Percentiles rank a stretch among this genome's conserved stretches.
Evolutionary conservation across 1,140 invertebrate species (phyloP).

Genomic region (Palaemon carinicauda): DNA sequence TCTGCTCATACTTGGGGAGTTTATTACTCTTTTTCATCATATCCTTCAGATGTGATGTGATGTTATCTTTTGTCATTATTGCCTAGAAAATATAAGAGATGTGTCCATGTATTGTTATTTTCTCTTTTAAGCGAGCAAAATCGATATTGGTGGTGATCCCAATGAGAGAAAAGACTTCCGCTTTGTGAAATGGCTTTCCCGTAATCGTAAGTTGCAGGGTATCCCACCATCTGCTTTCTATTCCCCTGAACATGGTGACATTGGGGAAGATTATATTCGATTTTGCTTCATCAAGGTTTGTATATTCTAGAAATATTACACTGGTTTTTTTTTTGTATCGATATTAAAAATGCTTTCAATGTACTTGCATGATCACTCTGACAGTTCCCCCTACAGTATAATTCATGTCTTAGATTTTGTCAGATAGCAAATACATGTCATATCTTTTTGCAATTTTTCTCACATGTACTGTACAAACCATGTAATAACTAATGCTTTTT

Average conservation of each 20-base stretch:
- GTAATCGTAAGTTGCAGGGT: constrained; percentile 89
- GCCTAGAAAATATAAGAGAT: no score
- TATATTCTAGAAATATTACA: neutral
- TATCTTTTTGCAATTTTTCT: no score
- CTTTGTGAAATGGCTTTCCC: constrained; percentile 95
- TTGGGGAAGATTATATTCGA: constrained; percentile 88
- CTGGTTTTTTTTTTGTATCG: neutral
- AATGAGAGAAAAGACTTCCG: constrained; percentile 80
- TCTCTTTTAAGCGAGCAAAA: constrained; percentile 58
- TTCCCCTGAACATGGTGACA: constrained; percentile 78
- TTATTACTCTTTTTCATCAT: no score
- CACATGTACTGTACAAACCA: no score
- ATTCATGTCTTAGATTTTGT: no score
- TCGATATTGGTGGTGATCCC: constrained; percentile 61
- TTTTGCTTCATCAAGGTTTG: constrained; percentile 92
- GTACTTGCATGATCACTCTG: neutral
- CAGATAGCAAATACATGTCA: no score
- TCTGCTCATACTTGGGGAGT: no score
- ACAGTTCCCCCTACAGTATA: no score
- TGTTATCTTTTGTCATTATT: no score
- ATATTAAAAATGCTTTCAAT: neutral
- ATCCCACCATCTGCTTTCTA: constrained; percentile 97
- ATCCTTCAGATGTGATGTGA: no score
- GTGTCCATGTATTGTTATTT: neutral
- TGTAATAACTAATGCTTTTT: no score